phyloP scores from a whole-genome alignment of 1,140 invertebrate genomes.

The Temnothorax nylanderi region DNA sequence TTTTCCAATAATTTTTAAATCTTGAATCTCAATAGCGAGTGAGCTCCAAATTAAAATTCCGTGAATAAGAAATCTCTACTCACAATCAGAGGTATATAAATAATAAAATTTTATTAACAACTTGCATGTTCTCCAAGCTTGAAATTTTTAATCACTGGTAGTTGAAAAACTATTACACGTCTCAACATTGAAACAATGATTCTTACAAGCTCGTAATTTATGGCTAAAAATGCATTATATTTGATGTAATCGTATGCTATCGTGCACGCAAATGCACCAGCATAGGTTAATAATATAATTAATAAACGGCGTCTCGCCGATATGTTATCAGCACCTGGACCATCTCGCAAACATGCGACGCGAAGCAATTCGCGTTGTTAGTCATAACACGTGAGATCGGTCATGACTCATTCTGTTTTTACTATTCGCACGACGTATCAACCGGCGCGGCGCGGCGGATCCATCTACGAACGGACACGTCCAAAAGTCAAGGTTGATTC shows the following conservation, averaged over 20 bases:
- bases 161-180: neutral
- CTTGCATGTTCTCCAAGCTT: neutral
- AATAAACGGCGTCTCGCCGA: neutral
- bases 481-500: slow-evolving; percentile 48
- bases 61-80: neutral
- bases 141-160: neutral
- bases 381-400: slow-evolving; percentile 21
- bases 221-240: neutral
- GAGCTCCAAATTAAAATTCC: neutral
- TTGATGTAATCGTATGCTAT: neutral
- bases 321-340: slow-evolving; percentile 31
- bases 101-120: neutral
- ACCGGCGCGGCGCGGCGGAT: neutral
- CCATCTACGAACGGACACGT: neutral
- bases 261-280: neutral
- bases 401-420: slow-evolving; percentile 35
- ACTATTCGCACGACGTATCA: slow-evolving; percentile 30
- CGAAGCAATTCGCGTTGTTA: slow-evolving; percentile 24
- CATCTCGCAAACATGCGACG: neutral
- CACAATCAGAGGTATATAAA: neutral
- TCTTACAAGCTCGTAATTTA: neutral
- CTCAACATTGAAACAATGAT: neutral
- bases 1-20: neutral
- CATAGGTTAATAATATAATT: neutral
- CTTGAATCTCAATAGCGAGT: neutral